Base-by-base conservation (phyloP, 2,797 vertebrate genomes). In the Urocyon cinereoargenteus region DNA sequence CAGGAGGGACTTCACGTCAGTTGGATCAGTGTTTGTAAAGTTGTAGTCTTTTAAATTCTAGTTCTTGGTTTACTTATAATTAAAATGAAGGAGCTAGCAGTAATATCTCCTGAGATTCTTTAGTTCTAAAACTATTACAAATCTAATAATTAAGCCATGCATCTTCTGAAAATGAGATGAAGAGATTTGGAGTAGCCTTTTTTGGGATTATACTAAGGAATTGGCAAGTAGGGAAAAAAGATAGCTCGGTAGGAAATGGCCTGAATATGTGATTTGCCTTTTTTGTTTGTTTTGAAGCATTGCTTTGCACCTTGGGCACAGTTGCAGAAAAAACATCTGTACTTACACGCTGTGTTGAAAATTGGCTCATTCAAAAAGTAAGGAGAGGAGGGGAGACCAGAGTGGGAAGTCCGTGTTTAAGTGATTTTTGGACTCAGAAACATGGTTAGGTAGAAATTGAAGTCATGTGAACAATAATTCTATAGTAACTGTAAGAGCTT, bases 401-500 rank as follows among this genome's bases (percentile, higher is more conserved):
- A 94, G 53, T 87, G 55, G 34, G 78, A 96, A 36, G 36, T 91
- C 55, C 70, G 16, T 86, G 68, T 87, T 93, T 61, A 75, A 78
- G 49, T 94, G 90, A 96, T 78, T 92, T 97, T 92, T 91, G 15
- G 34, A 95, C n/a, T 94, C 62, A 86, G 49, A 91, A 93, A 72
- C 1, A 31, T 78, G 66, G 66, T 96, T 78, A 85, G 61, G 53
- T 96, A 95, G 70, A 83, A 92, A 90, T 10, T 91, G 57, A 95
- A 93, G n/a, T 97, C 68, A 94, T 82, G 40, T 93, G 57, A 92
- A 31, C 57, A 73, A 1, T 92, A 66, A 62, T 53, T 86, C 31
- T 51, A 26, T 82, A 66, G 57, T n/a, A 78, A 86, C 61, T 75
- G 3, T 26, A 31, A 94, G 49, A 91, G 49, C 22, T 84, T 94